Base-by-base conservation (phyloP, 1,140 invertebrate genomes). In the Scaptodrosophila lebanonensis region DNA sequence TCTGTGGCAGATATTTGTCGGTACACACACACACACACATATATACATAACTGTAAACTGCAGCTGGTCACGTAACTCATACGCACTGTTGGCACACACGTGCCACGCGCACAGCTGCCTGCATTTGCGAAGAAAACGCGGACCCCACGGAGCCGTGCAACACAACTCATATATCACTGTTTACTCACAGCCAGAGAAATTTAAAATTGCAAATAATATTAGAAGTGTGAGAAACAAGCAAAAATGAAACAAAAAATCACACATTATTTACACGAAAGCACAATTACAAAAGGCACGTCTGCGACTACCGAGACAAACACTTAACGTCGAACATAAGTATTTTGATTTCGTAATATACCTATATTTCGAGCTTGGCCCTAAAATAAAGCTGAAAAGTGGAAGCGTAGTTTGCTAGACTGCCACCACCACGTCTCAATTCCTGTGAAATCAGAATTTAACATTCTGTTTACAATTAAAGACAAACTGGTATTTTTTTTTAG, bases 41-140 rank as follows among this genome's bases (percentile, higher is more conserved):
- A 16, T 42, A n/a, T 39, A 30, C 17, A 32, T 18, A n/a, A 39
- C n/a, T 42, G 42, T 45, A n/a, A n/a, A n/a, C n/a, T n/a, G n/a
- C 50, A 54, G 40, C 32, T 53, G 50, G 35, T 60, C 53, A 62
- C 59, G 53, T 56, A 48, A 27, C 44, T 13, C 32, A 61, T 61
- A 61, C 58, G 58, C 51, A 54, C 59, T 20, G 44, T 51, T 42
- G 49, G 6, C 17, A 29, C 38, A 47, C 32, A 32, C 25, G 13
- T 50, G 47, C 17, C 6, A 43, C 18, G 9, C 11, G 18, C 18
- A 16, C 3, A 53, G 15, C 40, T 42, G n/a, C n/a, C 22, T 25
- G 22, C 22, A 25, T 25, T 25, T 27, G 20, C 27, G 12, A 33
- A 18, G 12, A n/a, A n/a, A n/a, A n/a, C n/a, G n/a, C n/a, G n/a